Evolutionary conservation across 2,113 vertebrate species (phyloP), one percentile per base, ranked within the genome.

Genomic region (Girardinichthys multiradiatus): DNA sequence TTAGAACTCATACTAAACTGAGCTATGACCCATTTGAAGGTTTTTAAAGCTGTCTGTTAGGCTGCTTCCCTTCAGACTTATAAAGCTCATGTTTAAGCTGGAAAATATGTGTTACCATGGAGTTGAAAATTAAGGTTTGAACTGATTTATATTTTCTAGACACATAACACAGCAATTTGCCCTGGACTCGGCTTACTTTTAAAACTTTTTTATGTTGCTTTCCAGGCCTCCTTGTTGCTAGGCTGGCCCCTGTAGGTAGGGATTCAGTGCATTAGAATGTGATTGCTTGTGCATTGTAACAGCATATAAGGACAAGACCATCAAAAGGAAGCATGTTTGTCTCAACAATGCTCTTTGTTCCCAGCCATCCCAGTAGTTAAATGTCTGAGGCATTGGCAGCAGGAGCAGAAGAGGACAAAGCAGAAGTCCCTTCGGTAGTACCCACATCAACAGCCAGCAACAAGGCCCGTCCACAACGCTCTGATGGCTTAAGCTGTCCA

Each of bases 401-500:
- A 57, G 51, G 29, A 68, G 21, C 51, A 68, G 31, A 58, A 75
- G 39, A 30, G 6, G 26, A 17, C 11, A 21, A 19, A 68, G 26
- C 57, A 67, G 64, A 37, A 27, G 57, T 27, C 57, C 42, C 45
- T 57, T 37, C 45, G n/a, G 28, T 60, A 15, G 37, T 60, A 54
- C 64, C 54, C 64, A 57, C 19, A 19, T 19, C 57, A 54, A 54
- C 33, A 64, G 21, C 39, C 35, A 64, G 37, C 42, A 48, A 31
- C 13, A 19, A 66, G 89, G 89, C 83, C 88, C 85, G 77, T 88
- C 87, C 83, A 63, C 84, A 70, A 77, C 72, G 60, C 67, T 59
- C 60, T 57, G 66, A n/a, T 66, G 72, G 54, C 65, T 74, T 35
- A n/a, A 62, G 60, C 67, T 76, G 82, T 59, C 68, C 78, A 75